Conservation (phyloP, 2,797 vertebrate genomes). For the Aviceda leuphotes region DNA sequence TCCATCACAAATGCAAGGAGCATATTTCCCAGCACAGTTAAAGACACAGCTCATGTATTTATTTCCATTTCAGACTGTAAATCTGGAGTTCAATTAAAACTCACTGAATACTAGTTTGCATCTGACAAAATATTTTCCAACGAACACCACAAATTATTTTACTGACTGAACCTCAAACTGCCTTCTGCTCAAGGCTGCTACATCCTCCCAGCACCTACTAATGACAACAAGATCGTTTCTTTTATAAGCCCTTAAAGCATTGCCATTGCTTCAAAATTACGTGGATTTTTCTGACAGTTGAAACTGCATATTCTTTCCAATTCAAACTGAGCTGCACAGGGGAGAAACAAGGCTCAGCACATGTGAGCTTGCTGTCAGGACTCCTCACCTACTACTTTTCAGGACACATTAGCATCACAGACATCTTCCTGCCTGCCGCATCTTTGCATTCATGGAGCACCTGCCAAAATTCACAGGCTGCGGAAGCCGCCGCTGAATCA, state of each 20-base stretch:
- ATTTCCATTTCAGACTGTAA: neutral
- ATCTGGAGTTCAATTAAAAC: neutral
- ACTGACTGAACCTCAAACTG: neutral
- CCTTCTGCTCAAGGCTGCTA: neutral
- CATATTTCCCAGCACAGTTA: neutral
- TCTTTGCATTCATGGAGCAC: neutral
- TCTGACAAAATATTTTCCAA: neutral
- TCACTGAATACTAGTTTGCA: neutral
- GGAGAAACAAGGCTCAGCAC: neutral
- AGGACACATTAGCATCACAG: neutral
- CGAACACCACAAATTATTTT: neutral
- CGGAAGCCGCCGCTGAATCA: neutral
- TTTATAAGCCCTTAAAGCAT: neutral
- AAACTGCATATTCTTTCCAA: neutral
- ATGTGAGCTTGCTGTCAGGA: neutral
- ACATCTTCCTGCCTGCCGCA: neutral
- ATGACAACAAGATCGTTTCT: neutral
- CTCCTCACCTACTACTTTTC: neutral
- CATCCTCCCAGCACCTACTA: neutral
- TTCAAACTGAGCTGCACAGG: neutral
- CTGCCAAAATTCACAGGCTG: constrained; percentile 40
- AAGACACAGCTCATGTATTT: neutral
- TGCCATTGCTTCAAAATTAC: neutral
- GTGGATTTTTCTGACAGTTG: neutral
- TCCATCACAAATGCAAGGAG: neutral